These are phyloP conservation scores for Drosophila pegasa DNA, from an alignment of 2,888 invertebrate species.

Conservation along the genomic window DNA sequence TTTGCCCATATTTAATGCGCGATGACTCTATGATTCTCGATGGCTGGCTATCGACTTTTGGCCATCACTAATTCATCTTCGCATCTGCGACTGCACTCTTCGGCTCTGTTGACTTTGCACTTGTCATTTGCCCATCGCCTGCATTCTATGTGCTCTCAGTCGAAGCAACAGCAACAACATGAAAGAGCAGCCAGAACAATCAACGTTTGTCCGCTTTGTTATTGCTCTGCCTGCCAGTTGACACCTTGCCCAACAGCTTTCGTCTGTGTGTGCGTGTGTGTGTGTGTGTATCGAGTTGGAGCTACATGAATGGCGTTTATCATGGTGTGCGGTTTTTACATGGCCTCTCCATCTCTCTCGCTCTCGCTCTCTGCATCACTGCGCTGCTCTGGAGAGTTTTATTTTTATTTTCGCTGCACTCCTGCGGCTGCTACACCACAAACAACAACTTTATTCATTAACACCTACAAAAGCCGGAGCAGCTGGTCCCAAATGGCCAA, in stretches of 20 bases:
- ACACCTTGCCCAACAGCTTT: conserved; percentile 65
- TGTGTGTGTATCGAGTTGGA: conserved; percentile 34
- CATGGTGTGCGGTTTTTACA: conserved; percentile 66
- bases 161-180: conserved; percentile 22
- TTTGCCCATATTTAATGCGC: not conserved
- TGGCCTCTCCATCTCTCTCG: conserved; percentile 17
- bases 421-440: conserved; percentile 69
- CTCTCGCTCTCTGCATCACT: conserved; percentile 10
- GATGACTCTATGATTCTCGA: not conserved
- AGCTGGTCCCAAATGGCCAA: conserved; percentile 64
- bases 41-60: not conserved
- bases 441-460: conserved; percentile 81
- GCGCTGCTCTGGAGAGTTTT: conserved; percentile 23
- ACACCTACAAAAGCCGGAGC: conserved; percentile 73
- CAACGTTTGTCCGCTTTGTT: conserved; percentile 68
- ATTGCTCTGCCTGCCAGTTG: conserved; percentile 56
- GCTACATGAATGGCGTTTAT: conserved; percentile 70
- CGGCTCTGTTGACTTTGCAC: conserved; percentile 40
- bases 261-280: conserved; percentile 23
- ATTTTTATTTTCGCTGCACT: conserved; percentile 39
- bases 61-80: conserved; percentile 11
- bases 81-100: not conserved
- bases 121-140: conserved; percentile 46
- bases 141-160: conserved; percentile 27
- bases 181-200: conserved; percentile 55